phyloP scores from a whole-genome alignment of 2,113 vertebrate genomes.

The Mionectes macconnelli region DNA sequence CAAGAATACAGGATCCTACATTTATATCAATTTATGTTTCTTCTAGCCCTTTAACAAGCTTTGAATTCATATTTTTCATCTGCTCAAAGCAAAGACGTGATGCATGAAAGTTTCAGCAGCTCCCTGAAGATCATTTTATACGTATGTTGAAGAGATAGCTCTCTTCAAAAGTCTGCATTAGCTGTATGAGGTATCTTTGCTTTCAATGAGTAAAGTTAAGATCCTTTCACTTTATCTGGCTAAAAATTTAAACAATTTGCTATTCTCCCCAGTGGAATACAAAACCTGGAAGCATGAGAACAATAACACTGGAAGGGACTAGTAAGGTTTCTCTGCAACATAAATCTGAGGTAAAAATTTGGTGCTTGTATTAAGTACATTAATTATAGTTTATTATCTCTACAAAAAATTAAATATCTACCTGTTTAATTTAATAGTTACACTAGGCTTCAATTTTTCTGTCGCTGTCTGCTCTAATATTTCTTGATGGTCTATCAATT shows the following conservation, averaged over 20 bases:
- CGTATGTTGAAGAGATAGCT: not conserved
- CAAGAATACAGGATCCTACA: not conserved
- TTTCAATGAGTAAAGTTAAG: not conserved
- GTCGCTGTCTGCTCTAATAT: not conserved
- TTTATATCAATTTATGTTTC: not conserved
- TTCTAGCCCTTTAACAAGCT: not conserved
- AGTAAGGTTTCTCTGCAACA: not conserved
- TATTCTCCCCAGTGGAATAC: not conserved
- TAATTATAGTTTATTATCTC: not conserved
- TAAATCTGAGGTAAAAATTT: not conserved
- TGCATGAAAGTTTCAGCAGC: not conserved
- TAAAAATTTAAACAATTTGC: not conserved
- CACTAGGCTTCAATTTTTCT: not conserved
- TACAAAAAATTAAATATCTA: not conserved
- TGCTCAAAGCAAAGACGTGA: not conserved
- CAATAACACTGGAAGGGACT: not conserved
- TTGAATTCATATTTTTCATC: not conserved
- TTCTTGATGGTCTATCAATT: not conserved
- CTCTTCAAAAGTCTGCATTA: not conserved
- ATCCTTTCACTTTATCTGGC: not conserved
- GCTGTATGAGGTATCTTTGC: not conserved
- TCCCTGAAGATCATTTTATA: not conserved
- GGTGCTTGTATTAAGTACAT: not conserved
- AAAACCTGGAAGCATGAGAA: not conserved
- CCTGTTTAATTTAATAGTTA: not conserved